A percentile compares a stretch with the other conserved stretches of the same genome.
Conservation (phyloP, 2,113 vertebrate genomes). For the Forbesichthys agassizii region DNA sequence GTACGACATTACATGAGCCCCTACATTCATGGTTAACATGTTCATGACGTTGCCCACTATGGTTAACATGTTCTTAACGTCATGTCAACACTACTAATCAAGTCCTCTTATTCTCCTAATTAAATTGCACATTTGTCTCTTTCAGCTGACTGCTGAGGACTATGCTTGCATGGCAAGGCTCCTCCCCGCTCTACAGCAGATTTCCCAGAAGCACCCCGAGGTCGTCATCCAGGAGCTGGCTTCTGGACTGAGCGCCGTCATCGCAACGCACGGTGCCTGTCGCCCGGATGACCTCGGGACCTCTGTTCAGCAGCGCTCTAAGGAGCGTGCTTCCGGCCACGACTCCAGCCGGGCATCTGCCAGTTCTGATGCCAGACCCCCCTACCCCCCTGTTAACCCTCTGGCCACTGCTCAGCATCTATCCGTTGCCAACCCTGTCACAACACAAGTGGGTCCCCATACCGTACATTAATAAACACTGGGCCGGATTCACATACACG, state of each 20-base stretch:
- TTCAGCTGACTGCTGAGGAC: slow-evolving; percentile 80
- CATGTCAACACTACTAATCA: too few relatives aligned
- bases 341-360: not conserved
- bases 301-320: slow-evolving; percentile 31
- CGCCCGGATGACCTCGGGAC: slow-evolving; percentile 43
- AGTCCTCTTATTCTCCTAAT: not conserved
- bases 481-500: too few relatives aligned
- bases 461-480: too few relatives aligned
- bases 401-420: not conserved
- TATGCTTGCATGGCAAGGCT: slow-evolving; percentile 78
- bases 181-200: slow-evolving; percentile 78
- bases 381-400: not conserved
- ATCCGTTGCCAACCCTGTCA: not conserved
- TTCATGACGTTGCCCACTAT: too few relatives aligned
- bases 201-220: slow-evolving; percentile 82
- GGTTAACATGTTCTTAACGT: too few relatives aligned
- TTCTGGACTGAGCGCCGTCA: slow-evolving; percentile 80
- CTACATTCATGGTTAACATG: too few relatives aligned
- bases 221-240: slow-evolving; percentile 86
- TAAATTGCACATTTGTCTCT: not conserved
- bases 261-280: slow-evolving; percentile 87
- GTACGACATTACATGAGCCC: slow-evolving; percentile 61
- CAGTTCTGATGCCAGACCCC: not conserved
- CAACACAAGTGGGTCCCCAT: not conserved
- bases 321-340: not conserved